Conservation (phyloP, 2,797 vertebrate species). For the Podarcis siculus region DNA sequence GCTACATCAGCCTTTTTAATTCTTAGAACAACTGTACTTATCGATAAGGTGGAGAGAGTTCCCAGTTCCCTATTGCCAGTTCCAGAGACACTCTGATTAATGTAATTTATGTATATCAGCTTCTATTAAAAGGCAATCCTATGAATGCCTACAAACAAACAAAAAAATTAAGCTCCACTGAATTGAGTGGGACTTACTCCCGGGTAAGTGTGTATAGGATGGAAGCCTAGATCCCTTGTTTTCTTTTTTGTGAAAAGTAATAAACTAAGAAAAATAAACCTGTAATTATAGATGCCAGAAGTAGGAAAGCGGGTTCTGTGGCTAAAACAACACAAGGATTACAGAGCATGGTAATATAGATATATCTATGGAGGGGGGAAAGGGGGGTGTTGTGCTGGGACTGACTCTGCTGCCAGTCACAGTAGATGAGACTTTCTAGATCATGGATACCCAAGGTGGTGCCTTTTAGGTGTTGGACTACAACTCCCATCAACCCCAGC, state of each 20-base stretch:
- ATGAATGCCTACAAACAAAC: too few relatives aligned
- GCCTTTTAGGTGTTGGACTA: not conserved
- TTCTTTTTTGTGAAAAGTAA: not conserved
- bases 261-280: not conserved
- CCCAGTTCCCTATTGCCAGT: not conserved
- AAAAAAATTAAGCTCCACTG: too few relatives aligned
- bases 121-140: not conserved
- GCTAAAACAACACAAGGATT: not conserved
- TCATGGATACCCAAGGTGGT: not conserved
- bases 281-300: not conserved
- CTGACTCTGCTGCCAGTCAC: not conserved
- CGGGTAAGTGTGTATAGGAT: too few relatives aligned
- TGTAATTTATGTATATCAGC: not conserved
- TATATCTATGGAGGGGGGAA: not conserved
- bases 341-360: not conserved
- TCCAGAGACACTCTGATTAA: not conserved
- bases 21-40: not conserved
- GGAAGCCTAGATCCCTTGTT: not conserved
- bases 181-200: too few relatives aligned
- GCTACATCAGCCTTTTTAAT: not conserved
- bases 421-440: not conserved
- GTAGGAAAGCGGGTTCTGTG: not conserved
- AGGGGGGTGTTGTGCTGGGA: too few relatives aligned
- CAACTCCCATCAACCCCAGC: not conserved
- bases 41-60: not conserved